phyloP scores from a whole-genome alignment of 2,888 invertebrate species.

The Euspilapteryx auroguttella region DNA sequence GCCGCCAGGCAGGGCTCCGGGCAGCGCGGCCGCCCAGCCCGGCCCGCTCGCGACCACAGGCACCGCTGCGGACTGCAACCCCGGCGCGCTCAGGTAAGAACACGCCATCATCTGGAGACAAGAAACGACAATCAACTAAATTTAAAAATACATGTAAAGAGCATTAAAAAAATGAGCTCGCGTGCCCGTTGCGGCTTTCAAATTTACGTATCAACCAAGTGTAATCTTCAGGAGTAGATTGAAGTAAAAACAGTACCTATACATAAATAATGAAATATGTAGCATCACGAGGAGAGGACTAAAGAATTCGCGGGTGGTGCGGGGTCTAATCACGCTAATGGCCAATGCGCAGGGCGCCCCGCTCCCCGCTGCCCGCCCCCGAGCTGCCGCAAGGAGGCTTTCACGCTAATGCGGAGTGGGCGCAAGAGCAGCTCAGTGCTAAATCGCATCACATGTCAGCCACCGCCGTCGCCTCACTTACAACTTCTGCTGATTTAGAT shows the following conservation, averaged over 20 bases:
- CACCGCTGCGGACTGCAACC: slow-evolving; percentile 21
- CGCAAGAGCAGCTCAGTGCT: slow-evolving; percentile 37
- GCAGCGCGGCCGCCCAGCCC: too few relatives aligned
- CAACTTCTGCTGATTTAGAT: slow-evolving; percentile 4
- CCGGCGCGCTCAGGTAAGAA: slow-evolving; percentile 44
- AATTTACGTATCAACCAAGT: slow-evolving; percentile 13
- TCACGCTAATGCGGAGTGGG: slow-evolving; percentile 45
- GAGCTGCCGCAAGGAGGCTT: slow-evolving; percentile 24
- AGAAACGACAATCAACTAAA: slow-evolving; percentile 3
- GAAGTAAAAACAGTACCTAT: slow-evolving; percentile 47
- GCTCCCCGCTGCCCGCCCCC: slow-evolving; percentile 13
- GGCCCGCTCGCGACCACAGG: background rate
- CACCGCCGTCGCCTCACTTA: slow-evolving; percentile 13
- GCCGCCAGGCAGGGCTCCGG: background rate
- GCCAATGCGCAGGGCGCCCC: slow-evolving; percentile 46
- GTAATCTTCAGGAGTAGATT: slow-evolving; percentile 35
- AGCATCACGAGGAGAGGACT: slow-evolving; percentile 56
- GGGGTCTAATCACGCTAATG: slow-evolving; percentile 59
- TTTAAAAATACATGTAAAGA: slow-evolving; percentile 2
- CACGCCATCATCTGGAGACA: slow-evolving; percentile 57
- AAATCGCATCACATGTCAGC: slow-evolving; percentile 39
- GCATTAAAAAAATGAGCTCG: slow-evolving; percentile 3
- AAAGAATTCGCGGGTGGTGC: slow-evolving; percentile 49
- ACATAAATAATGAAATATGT: slow-evolving; percentile 60
- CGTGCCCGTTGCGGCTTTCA: too few relatives aligned